These are phyloP conservation scores for Edolisoma coerulescens DNA, from an alignment of 2,113 vertebrate species.

Conservation along the genomic window DNA sequence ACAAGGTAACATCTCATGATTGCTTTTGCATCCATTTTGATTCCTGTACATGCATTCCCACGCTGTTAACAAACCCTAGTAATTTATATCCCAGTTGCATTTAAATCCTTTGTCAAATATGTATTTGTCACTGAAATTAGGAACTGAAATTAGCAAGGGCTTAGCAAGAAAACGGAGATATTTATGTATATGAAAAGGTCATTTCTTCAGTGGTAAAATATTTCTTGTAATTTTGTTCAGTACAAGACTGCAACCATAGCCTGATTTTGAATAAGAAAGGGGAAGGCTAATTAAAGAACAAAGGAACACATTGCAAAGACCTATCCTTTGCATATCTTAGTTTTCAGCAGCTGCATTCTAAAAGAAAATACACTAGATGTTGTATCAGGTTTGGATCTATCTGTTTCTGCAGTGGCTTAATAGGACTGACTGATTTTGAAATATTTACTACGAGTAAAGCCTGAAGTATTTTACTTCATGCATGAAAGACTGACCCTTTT, in stretches of 20 bases:
- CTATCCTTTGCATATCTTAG: background rate
- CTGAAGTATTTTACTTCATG: background rate
- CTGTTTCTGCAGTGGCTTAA: background rate
- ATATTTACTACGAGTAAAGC: background rate
- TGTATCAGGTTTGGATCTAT: background rate
- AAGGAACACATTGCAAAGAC: background rate
- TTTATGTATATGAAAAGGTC: background rate
- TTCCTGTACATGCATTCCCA: background rate
- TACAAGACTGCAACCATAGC: background rate
- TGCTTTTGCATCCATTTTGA: background rate
- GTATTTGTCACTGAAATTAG: background rate
- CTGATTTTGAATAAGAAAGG: background rate
- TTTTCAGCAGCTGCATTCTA: background rate
- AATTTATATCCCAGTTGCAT: background rate
- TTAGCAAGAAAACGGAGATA: background rate
- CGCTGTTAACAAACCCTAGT: background rate
- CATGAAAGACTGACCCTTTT: background rate
- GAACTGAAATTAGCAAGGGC: conserved; percentile 4
- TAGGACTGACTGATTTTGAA: background rate
- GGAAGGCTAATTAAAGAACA: background rate
- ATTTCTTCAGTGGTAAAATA: background rate
- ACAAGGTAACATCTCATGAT: background rate
- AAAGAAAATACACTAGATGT: background rate
- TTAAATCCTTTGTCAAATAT: background rate
- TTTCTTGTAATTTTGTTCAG: background rate